Base-by-base conservation (phyloP, 2,113 vertebrate genomes). In the Lontra canadensis region DNA sequence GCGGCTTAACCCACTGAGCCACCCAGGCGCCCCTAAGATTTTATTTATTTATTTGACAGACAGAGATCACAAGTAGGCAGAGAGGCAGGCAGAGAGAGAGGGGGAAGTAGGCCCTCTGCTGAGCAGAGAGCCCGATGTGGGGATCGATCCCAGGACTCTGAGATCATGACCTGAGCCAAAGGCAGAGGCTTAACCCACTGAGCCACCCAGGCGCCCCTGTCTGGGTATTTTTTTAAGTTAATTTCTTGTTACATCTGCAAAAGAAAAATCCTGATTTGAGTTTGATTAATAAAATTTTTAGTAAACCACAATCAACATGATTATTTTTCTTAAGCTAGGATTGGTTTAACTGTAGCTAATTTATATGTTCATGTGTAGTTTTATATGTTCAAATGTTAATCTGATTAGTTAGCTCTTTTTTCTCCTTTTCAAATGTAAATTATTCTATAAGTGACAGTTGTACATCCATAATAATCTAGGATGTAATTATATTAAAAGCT, bases 371-470 rank as follows among this genome's bases (percentile, higher is more conserved):
- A 59, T 92, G 31, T 90, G 14, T 92, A 61, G 15, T 71, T 88
- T 84, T 93, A 49, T 39, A 73, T 65, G 20, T 79, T 83, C 86
- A 57, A 94, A 82, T 82, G n/a, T 90, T 71, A 92, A 42, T 89
- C 71, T 87, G 20, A 86, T 92, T 76, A 80, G 39, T 85, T 93
- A 90, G 31, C 42, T 90, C 4, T 61, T 95, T 83, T 94, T 92
- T 80, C 31, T 92, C 31, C 39, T 94, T 95, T 88, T 89, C 79
- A 92, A 26, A 34, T 63, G n/a, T 95, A 63, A 90, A 86, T 94
- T 88, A 89, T 49, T 61, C 26, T 69, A 52, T 31, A 93, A 90
- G 12, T 57, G 57, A 79, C 34, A 82, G 4, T 59, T 88, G 7
- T 52, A 63, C 23, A 91, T 80, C 39, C 39, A 23, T 90, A 39